Evolutionary conservation across 2,797 vertebrate species (phyloP).

Genomic region (Spondyliosoma cantharus): DNA sequence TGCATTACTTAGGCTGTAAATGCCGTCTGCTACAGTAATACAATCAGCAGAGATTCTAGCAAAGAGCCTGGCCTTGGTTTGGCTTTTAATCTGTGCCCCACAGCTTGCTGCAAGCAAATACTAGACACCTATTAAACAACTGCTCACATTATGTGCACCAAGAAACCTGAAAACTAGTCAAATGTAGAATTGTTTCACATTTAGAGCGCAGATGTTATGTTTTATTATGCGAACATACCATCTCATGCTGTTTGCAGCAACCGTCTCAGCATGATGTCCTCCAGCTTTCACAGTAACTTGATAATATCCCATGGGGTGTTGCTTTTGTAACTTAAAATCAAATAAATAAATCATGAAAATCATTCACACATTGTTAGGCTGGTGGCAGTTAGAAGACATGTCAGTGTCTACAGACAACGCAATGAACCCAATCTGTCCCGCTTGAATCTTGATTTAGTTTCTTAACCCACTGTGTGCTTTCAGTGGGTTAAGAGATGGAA

Average conservation of each 20-base stretch:
- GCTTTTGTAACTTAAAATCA: background rate
- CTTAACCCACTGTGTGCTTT: background rate
- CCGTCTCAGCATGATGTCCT: conserved; percentile 12
- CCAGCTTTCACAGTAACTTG: conserved; percentile 3
- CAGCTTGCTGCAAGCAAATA: conserved; percentile 59
- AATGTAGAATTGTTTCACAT: conserved; percentile 47
- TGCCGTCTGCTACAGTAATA: conserved; percentile 50
- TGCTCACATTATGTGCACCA: conserved; percentile 25
- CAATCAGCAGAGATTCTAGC: conserved; percentile 53
- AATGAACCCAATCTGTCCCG: background rate
- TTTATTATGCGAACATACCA: conserved; percentile 28
- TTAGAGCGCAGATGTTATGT: conserved; percentile 34
- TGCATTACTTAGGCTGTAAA: conserved; percentile 58
- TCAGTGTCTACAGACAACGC: background rate
- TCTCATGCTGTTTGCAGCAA: conserved; percentile 17
- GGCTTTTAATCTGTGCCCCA: conserved; percentile 54
- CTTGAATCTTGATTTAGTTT: background rate
- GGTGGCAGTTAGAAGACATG: background rate
- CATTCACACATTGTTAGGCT: background rate
- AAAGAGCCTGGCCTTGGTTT: conserved; percentile 43
- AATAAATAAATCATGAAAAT: background rate
- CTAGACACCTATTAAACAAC: conserved; percentile 49
- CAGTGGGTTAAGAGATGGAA: background rate
- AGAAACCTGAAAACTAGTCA: conserved; percentile 39
- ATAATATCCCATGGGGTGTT: background rate